phyloP scores from a whole-genome alignment of 2,113 vertebrate species.

The Etia nguti region DNA sequence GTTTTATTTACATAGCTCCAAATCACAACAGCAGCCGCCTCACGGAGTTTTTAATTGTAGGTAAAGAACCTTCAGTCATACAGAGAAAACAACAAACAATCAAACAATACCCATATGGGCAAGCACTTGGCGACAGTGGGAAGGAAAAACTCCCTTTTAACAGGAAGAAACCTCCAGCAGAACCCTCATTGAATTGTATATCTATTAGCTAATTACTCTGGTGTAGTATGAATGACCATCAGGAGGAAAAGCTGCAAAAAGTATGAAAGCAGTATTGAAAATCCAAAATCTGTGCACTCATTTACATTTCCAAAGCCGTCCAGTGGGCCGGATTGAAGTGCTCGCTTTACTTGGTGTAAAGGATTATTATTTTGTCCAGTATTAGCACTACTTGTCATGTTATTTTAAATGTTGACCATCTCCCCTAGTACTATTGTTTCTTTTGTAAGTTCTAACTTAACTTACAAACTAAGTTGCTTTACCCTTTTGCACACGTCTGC shows the following conservation, averaged over 20 bases:
- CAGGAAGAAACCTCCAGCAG: neutral
- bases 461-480: neutral
- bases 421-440: neutral
- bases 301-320: neutral
- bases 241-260: neutral
- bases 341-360: fast-evolving
- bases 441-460: neutral
- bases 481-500: neutral
- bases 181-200: neutral
- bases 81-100: neutral
- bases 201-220: neutral
- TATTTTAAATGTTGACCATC: neutral
- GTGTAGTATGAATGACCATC: fast-evolving
- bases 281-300: neutral
- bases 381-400: neutral
- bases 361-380: fast-evolving
- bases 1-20: neutral
- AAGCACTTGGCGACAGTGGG: neutral
- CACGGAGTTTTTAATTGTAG: neutral
- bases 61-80: fast-evolving
- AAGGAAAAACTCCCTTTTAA: neutral
- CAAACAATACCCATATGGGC: neutral
- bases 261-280: neutral
- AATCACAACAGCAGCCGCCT: neutral
- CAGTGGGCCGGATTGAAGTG: neutral